Conservation (phyloP, 2,113 vertebrate genomes). For the Cacatua alba region DNA sequence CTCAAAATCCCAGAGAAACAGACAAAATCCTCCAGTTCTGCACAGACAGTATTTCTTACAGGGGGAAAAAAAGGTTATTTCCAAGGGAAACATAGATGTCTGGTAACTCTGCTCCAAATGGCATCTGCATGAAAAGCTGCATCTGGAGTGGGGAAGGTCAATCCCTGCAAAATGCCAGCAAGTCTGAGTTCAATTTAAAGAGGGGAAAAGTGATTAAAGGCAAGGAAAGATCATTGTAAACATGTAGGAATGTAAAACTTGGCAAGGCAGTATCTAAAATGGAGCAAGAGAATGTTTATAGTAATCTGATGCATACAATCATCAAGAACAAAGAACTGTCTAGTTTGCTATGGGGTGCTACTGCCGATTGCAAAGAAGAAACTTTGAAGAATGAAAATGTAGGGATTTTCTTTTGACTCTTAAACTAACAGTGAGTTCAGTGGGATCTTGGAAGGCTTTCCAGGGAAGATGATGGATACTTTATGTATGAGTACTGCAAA, state of each 20-base stretch:
- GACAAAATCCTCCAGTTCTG: conserved; percentile 37
- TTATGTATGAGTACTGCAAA: background rate
- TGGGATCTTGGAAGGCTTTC: background rate
- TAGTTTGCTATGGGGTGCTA: background rate
- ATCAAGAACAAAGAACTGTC: conserved; percentile 25
- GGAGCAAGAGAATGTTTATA: conserved; percentile 47
- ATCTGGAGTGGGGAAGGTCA: conserved; percentile 30
- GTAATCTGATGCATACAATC: conserved; percentile 40
- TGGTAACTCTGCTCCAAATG: conserved; percentile 31
- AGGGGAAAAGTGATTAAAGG: conserved; percentile 43
- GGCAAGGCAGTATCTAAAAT: conserved; percentile 42
- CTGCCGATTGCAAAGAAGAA: background rate
- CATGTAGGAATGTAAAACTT: conserved; percentile 63
- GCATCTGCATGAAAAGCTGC: conserved; percentile 49
- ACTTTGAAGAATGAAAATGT: background rate
- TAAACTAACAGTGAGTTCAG: background rate
- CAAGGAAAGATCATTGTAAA: conserved; percentile 57
- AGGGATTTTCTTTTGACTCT: background rate
- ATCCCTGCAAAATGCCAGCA: conserved; percentile 32
- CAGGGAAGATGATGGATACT: conserved; percentile 4
- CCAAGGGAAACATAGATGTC: conserved; percentile 60
- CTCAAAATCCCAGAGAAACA: conserved; percentile 64
- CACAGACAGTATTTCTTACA: conserved; percentile 8
- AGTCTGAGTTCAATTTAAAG: conserved; percentile 59
- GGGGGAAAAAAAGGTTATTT: conserved; percentile 5